Base-by-base conservation (phyloP, 1,140 invertebrate genomes). In the Drosophila subpulchrella region DNA sequence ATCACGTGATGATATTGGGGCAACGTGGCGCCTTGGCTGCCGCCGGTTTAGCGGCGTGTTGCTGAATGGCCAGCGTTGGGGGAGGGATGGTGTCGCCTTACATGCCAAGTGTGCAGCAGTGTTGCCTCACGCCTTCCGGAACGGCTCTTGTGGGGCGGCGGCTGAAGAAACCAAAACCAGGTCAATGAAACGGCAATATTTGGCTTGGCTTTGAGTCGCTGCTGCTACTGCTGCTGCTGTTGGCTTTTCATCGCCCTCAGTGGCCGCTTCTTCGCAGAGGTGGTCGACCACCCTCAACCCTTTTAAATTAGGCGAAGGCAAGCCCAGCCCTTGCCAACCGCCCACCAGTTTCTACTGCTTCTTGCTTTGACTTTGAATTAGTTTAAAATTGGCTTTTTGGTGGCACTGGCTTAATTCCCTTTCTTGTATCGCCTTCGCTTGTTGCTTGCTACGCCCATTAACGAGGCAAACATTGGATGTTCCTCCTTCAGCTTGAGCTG, bases 121-220 rank as follows among this genome's bases (percentile, higher is more conserved):
- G 83, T 86, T 86, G 83, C 83, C 88, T 79, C 79, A 79, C 76
- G 75, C 62, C 56, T 70, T 67, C 13, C 17, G 57, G 42, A 32
- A 8, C 30, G 63, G 47, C 46, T 62, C 50, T 57, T 72, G 77
- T 73, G 51, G 38, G 51, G 32, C 41, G 46, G 39, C 48, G 39
- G 51, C 73, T 66, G 54, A 66, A 82, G 70, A 59, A 58, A 66
- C 44, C 56, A 50, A 83, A 89, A 89, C 89, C 76, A 89, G 84
- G 84, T 89, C 84, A 89, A 89, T 89, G 84, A 89, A 89, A 89
- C 78, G 80, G 80, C 84, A 89, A 89, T 81, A 89, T 89, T 89
- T 88, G 80, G 84, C 77, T 78, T 56, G 74, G 81, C 77, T 78
- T 81, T 66, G 75, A 81, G 61, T 83, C 73, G 72, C 65, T 67